Base-by-base conservation (phyloP, 2,888 invertebrate genomes). In the Tiliacea citrago region DNA sequence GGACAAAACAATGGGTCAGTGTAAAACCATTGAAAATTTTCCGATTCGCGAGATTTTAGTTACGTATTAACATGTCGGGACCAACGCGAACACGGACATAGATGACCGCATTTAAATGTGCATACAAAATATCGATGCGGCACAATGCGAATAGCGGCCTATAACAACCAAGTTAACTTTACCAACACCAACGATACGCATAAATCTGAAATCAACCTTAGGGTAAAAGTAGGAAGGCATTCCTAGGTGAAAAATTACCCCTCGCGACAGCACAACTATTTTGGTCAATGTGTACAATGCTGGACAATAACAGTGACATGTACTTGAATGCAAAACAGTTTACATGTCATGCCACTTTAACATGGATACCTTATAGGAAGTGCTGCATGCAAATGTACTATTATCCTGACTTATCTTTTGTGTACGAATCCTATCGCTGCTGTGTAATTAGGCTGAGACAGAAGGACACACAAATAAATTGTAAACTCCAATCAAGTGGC, bases 31-130 rank as follows among this genome's bases (percentile, higher is more conserved):
- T 89, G 88, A 90, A 91, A 89, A 92, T 91, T 90, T 91, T 88
- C 89, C 88, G 86, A 90, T 90, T 92, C 88, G 80, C 86, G 83
- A 90, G 92, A 91, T 93, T 93, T 92, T 90, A 91, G 92, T 84
- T 88, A 88, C 90, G 86, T 92, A 93, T 93, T 93, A 92, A 92
- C 91, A 93, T 91, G 90, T 90, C 88, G 89, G 86, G 84, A 73
- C 88, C 87, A 88, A 88, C 89, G 87, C 91, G 91, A 90, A 91
- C 91, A 88, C 88, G 84, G 90, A 91, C 94, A 91, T 92, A 94
- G 92, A 94, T 95, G 95, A 94, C 93, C 94, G 93, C 94, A 95
- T 96, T 96, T 95, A 94, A 95, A 95, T 95, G 95, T 95, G 94
- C 95, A 95, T 95, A 94, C 93, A 94, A 94, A 95, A 95, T 94